These are phyloP conservation scores for Cyclargus thomasi DNA, from an alignment of 1,140 invertebrate species.

Conservation along the genomic window DNA sequence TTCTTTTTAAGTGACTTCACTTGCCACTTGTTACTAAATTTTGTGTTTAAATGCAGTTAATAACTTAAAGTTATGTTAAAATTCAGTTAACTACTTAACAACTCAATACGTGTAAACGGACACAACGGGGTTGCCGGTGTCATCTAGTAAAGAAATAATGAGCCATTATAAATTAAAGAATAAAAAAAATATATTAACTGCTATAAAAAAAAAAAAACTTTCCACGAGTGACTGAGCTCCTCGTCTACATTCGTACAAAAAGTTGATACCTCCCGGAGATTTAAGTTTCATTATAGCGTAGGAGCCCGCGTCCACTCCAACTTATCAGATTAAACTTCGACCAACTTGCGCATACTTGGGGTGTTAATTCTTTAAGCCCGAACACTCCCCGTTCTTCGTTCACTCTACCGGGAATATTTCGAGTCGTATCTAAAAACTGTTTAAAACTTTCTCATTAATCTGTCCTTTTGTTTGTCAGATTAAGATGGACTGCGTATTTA, in stretches of 20 bases:
- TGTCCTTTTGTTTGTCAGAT: not conserved
- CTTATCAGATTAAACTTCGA: not conserved
- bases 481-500: not conserved
- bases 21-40: too few species aligned
- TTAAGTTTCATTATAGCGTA: not conserved
- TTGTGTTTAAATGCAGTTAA: too few species aligned
- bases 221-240: not conserved
- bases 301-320: not conserved
- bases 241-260: not conserved
- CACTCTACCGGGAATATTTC: not conserved
- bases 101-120: too few species aligned
- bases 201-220: not conserved
- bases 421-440: not conserved
- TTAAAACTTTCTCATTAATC: not conserved
- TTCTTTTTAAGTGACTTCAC: too few species aligned
- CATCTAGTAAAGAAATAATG: too few species aligned
- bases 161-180: too few species aligned
- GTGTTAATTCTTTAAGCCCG: not conserved
- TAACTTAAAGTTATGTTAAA: too few species aligned
- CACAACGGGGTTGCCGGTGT: too few species aligned
- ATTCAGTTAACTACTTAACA: too few species aligned
- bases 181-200: too few species aligned
- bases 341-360: not conserved
- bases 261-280: not conserved
- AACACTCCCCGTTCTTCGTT: not conserved